phyloP scores from a whole-genome alignment of 2,888 invertebrate species.

The Hydroisotoma schaefferi region DNA sequence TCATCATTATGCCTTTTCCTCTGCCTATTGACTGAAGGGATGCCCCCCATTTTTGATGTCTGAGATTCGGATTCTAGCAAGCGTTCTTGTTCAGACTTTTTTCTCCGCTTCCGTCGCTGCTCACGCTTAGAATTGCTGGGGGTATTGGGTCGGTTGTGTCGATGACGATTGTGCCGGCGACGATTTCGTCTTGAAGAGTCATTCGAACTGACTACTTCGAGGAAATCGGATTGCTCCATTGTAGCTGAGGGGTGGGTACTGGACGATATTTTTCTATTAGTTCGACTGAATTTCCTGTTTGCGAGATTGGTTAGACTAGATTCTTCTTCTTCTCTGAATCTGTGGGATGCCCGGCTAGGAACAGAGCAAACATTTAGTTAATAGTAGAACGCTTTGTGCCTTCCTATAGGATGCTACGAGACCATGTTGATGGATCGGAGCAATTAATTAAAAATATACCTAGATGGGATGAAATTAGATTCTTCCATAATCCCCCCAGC shows the following conservation, averaged over 20 bases:
- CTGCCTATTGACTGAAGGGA: neutral
- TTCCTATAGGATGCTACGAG: too few relatives aligned
- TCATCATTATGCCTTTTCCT: neutral
- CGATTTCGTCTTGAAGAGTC: conserved; percentile 37
- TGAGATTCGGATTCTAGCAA: too few relatives aligned
- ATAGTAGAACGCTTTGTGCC: too few relatives aligned
- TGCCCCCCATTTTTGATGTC: too few relatives aligned
- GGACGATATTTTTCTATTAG: conserved; percentile 12
- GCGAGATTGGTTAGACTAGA: conserved; percentile 34
- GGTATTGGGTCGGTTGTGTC: conserved; percentile 19
- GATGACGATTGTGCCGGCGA: conserved; percentile 35
- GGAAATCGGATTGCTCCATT: neutral
- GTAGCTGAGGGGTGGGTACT: conserved; percentile 12
- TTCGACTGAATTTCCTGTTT: conserved; percentile 16
- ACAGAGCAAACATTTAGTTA: neutral
- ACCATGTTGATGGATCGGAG: neutral
- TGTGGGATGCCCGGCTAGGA: conserved; percentile 30
- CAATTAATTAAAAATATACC: conserved; percentile 19
- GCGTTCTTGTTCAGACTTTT: conserved; percentile 33
- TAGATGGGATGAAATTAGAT: conserved; percentile 42
- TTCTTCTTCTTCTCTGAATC: conserved; percentile 32
- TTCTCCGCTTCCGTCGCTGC: conserved; percentile 24
- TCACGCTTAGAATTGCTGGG: conserved; percentile 11
- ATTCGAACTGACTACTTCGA: conserved; percentile 21
- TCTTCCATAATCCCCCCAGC: conserved; percentile 43